Conservation (phyloP, 2,888 invertebrate species). For the Herminia tarsipennalis region DNA sequence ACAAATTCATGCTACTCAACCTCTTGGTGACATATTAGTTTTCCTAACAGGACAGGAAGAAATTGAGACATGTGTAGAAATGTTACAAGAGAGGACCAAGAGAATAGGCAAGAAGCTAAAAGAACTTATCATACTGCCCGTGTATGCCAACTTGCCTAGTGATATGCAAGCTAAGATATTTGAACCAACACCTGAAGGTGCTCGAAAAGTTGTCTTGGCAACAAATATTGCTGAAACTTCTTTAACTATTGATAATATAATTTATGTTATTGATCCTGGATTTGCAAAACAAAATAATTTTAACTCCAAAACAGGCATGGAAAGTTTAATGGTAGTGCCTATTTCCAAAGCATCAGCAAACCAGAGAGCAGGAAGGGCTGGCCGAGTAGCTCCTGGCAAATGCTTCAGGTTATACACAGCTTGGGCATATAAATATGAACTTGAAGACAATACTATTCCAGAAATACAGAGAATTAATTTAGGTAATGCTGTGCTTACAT, state of each 20-base stretch:
- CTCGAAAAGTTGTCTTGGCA: constrained; percentile 98
- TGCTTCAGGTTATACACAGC: constrained; percentile 99
- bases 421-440: constrained; percentile 99
- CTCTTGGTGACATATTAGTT: constrained; percentile 97
- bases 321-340: constrained; percentile 98
- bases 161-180: constrained; percentile 99
- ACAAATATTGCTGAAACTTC: constrained; percentile 99
- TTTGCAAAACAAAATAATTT: constrained; percentile 99
- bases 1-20: constrained; percentile 99
- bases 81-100: constrained; percentile 95
- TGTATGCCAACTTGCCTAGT: constrained; percentile 99
- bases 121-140: constrained; percentile 96
- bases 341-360: constrained; percentile 99
- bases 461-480: constrained; percentile 99
- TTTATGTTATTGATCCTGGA: constrained; percentile 99
- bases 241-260: constrained; percentile 98
- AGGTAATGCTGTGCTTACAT: constrained; percentile 97
- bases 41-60: constrained; percentile 98
- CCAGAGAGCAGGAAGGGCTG: constrained; percentile 98
- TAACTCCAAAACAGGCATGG: constrained; percentile 99
- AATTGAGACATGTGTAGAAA: constrained; percentile 95
- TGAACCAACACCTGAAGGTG: constrained; percentile 98
- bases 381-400: constrained; percentile 98
- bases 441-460: constrained; percentile 99
- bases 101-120: constrained; percentile 96